Evolutionary conservation across 2,888 invertebrate genomes (phyloP), one percentile per base, ranked within the genome.

Genomic region (Latrodectus hesperus): DNA sequence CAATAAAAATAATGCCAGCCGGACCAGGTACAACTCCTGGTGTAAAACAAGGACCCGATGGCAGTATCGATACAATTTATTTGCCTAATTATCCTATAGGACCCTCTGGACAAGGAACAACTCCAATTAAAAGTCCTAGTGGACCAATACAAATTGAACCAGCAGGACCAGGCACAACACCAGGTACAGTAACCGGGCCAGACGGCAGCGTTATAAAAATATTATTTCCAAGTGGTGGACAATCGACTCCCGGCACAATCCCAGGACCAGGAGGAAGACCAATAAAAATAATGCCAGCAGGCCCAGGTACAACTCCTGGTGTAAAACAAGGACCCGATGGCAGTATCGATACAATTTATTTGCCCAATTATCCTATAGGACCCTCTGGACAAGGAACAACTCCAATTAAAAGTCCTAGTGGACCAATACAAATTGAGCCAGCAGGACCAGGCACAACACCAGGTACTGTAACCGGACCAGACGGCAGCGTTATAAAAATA

Each of bases 401-500:
- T 14, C 55, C 55, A 55, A 16, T 11, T 55, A 55, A 14, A 26
- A 5, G 2, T 10, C 38, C 70, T 14, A 38, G 38, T 26, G 38
- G 70, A 70, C 70, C 70, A 22, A 12, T 38, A 9, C 22, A 12
- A 12, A 67, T 71, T 12, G 17, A 38, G 11, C 38, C 70, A 10
- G 60, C n/a, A 8, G 55, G 55, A 22, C 75, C 60, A 75, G 64
- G 60, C 9, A 26, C 75, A 22, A 64, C 38, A 16, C 75, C 75
- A 38, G 75, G 53, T 1, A 60, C 22, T 9, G 11, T 72, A 1
- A 60, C 72, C 3, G 80, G 72, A 8, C 49, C 64, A 12, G 65
- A 73, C 14, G 73, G 73, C 17, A n/a, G 38, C 8, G 65, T 72
- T 14, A 10, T 17, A 9, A 9, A 26, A 68, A 60, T 64, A 6